Base-by-base conservation (phyloP, 2,797 vertebrate species). In the Sebastes taczanowskii region DNA sequence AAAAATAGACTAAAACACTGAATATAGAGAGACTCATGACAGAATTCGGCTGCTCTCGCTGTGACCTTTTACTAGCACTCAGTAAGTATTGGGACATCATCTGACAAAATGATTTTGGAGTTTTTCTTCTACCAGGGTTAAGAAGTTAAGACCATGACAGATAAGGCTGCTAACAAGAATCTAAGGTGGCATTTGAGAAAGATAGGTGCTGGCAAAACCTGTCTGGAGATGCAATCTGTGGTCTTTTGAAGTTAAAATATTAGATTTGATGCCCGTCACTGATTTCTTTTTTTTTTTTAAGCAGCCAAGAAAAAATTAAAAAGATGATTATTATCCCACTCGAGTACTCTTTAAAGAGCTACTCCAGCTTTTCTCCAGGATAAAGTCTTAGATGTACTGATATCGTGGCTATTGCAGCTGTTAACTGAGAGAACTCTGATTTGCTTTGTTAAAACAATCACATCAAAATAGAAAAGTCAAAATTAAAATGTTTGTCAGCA, bases 111-210 rank as follows among this genome's bases (percentile, higher is more conserved):
- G 2, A 77, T 81, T 81, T 67, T n/a, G 46, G 58, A 73, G 42
- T 49, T 84, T 82, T 82, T 84, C 60, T 69, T 55, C 56, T 74
- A 42, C 63, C n/a, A 32, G 70, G 80, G 87, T 85, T 74, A 81
- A 70, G 69, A 85, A 82, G 74, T 87, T 81, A 83, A 86, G 78
- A 86, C 77, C 82, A 78, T 68, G 32, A 86, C 66, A 83, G 60
- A 77, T 49, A 84, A 53, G 52, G 23, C 69, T 63, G 55, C 59
- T 74, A 74, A 86, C 69, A 52, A 68, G 20, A 85, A 87, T 90
- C 82, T 80, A 29, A 87, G 60, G 66, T 91, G 90, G 78, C 87
- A 91, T 94, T 90, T 92, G 77, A 91, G 58, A 82, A 85, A 89
- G 85, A 92, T 86, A 89, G 88, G 75, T 89, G 78, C 70, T 68